Evolutionary conservation across 2,797 vertebrate species (phyloP).

Genomic region (Malacoctenus gilli): DNA sequence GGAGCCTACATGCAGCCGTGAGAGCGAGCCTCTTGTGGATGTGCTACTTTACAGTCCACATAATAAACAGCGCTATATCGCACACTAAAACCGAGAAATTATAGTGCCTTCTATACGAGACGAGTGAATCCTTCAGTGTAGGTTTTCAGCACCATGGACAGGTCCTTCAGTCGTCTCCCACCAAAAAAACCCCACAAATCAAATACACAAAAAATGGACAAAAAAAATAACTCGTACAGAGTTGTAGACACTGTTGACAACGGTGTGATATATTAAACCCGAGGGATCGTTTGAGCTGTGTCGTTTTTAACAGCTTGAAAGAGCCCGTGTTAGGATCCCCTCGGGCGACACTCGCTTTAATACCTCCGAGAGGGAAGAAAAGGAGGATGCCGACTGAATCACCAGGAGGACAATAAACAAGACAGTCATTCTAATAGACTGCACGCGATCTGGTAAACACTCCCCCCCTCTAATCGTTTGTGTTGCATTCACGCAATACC

Average conservation of each 20-base stretch:
- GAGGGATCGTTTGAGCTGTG: slow-evolving; percentile 71
- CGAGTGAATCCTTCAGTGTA: no score
- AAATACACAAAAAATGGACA: background rate
- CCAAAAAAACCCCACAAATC: background rate
- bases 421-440: slow-evolving; percentile 40
- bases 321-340: slow-evolving; percentile 62
- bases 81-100: background rate
- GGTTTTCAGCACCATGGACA: slow-evolving; percentile 63
- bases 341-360: slow-evolving; percentile 75
- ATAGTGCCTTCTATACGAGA: no score
- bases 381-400: slow-evolving; percentile 57
- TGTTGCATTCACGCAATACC: slow-evolving; percentile 12
- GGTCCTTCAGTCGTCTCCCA: slow-evolving; percentile 25
- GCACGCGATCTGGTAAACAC: slow-evolving; percentile 26
- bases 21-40: slow-evolving; percentile 22
- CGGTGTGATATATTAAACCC: slow-evolving; percentile 62
- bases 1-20: slow-evolving; percentile 49
- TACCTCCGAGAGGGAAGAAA: slow-evolving; percentile 52
- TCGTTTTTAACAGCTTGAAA: slow-evolving; percentile 73
- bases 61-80: slow-evolving; percentile 18
- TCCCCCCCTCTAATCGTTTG: slow-evolving; percentile 2
- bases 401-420: slow-evolving; percentile 65
- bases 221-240: slow-evolving; percentile 17
- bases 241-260: slow-evolving; percentile 38
- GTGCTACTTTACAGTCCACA: slow-evolving; percentile 4